Conservation (phyloP, 2,797 vertebrate species). For the Gymnothorax reevesii region DNA sequence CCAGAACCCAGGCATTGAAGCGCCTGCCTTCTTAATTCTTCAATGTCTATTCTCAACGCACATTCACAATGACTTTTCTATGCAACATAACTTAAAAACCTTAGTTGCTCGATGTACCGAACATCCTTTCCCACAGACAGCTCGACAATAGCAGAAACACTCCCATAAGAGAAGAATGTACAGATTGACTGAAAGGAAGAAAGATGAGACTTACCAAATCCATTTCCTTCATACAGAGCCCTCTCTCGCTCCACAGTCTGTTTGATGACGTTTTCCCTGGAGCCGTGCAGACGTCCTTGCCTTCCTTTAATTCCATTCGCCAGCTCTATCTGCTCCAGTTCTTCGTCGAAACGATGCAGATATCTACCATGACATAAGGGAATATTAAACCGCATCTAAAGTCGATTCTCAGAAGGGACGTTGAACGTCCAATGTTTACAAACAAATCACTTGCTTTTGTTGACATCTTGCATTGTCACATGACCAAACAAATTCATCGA, state of each 20-base stretch:
- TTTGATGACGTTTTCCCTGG: conserved; percentile 84
- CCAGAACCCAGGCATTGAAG: not conserved
- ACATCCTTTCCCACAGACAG: not conserved
- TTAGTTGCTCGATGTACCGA: not conserved
- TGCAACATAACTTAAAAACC: not conserved
- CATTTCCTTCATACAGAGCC: conserved; percentile 76
- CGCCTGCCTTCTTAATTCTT: too few species aligned
- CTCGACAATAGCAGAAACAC: not conserved
- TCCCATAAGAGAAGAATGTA: not conserved
- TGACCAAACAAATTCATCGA: too few species aligned
- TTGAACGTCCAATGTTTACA: too few species aligned
- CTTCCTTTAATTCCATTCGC: conserved; percentile 90
- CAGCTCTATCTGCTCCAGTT: conserved; percentile 93
- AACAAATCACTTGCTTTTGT: too few species aligned
- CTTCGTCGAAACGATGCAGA: conserved; percentile 82
- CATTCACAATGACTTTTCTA: not conserved
- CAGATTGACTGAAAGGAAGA: not conserved
- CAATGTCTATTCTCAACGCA: not conserved
- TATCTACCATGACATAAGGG: conserved; percentile 72
- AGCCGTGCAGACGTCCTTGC: conserved; percentile 83
- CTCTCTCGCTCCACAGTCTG: conserved; percentile 87
- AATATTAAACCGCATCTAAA: not conserved
- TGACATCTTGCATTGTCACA: too few species aligned
- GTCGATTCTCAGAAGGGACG: too few species aligned
- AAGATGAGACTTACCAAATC: conserved; percentile 76